phyloP scores from a whole-genome alignment of 2,888 invertebrate species.

The Lasiommata megera region DNA sequence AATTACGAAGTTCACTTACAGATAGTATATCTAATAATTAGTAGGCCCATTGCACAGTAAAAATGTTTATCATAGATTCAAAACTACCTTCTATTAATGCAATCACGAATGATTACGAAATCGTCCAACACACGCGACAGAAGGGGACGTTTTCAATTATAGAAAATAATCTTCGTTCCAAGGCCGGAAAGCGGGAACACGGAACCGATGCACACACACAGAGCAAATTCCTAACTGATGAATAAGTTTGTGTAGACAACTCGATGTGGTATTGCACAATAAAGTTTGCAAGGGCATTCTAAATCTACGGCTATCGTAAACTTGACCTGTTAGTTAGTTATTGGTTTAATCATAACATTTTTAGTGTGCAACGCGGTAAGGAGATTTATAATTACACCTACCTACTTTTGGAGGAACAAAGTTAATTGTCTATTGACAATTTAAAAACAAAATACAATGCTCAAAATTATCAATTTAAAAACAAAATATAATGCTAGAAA shows the following conservation, averaged over 20 bases:
- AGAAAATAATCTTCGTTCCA: slow-evolving; percentile 2
- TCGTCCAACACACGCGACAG: background rate
- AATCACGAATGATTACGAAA: background rate
- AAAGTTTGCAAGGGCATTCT: slow-evolving; percentile 23
- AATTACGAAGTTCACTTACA: too few species aligned
- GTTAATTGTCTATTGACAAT: too few species aligned
- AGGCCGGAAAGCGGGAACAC: slow-evolving; percentile 19
- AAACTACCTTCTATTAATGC: background rate
- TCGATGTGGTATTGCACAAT: slow-evolving; percentile 14
- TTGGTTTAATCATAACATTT: slow-evolving; percentile 8
- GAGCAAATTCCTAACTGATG: slow-evolving; percentile 21
- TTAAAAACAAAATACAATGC: too few species aligned
- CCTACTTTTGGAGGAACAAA: background rate
- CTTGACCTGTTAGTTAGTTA: slow-evolving; percentile 7
- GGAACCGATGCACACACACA: slow-evolving; percentile 23
- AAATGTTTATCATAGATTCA: too few species aligned
- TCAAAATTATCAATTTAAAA: too few species aligned
- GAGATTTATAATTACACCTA: background rate
- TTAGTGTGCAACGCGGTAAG: background rate
- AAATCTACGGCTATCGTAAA: slow-evolving; percentile 18
- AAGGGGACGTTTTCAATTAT: slow-evolving; percentile 5
- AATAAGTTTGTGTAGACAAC: slow-evolving; percentile 12
- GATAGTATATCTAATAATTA: background rate
- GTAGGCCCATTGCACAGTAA: too few species aligned
- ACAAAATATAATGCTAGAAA: too few species aligned